These are phyloP conservation scores for Zoanthus solanderi DNA, from an alignment of 92 coral and sea anemone genomes.

Conservation along the genomic window DNA sequence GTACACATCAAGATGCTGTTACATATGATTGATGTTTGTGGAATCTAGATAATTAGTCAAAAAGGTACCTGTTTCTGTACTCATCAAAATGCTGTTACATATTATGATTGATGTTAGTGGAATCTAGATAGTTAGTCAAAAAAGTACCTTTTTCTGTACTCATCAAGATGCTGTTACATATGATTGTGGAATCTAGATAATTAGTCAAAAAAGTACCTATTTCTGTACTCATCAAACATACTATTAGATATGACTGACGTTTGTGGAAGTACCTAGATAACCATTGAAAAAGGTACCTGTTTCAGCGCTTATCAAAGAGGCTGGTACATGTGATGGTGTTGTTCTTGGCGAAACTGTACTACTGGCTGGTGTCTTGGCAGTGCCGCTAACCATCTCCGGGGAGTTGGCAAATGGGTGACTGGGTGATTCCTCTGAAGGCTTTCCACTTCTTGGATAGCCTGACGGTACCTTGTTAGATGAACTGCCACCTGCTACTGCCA, in stretches of 20 bases:
- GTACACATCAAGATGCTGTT: constrained; percentile 65
- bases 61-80: too few relatives aligned
- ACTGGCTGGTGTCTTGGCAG: constrained; percentile 65
- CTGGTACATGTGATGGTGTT: constrained; percentile 67
- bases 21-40: constrained; percentile 14
- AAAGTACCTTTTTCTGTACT: too few relatives aligned
- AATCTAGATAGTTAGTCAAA: too few relatives aligned
- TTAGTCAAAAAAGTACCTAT: too few relatives aligned
- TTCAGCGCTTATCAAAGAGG: constrained; percentile 63
- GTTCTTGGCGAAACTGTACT: constrained; percentile 62
- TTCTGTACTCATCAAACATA: too few relatives aligned
- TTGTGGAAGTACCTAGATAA: not conserved
- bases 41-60: too few relatives aligned
- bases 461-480: constrained; percentile 78
- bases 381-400: constrained; percentile 71
- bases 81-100: too few relatives aligned
- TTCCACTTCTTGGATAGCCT: constrained; percentile 70
- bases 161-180: too few relatives aligned
- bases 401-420: constrained; percentile 68
- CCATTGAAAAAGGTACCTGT: constrained; percentile 64
- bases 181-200: too few relatives aligned
- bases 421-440: constrained; percentile 62
- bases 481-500: constrained; percentile 68
- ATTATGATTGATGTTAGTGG: too few relatives aligned
- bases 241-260: too few relatives aligned